Conservation (phyloP, 2,113 vertebrate species). For the Paramisgurnus dabryanus region DNA sequence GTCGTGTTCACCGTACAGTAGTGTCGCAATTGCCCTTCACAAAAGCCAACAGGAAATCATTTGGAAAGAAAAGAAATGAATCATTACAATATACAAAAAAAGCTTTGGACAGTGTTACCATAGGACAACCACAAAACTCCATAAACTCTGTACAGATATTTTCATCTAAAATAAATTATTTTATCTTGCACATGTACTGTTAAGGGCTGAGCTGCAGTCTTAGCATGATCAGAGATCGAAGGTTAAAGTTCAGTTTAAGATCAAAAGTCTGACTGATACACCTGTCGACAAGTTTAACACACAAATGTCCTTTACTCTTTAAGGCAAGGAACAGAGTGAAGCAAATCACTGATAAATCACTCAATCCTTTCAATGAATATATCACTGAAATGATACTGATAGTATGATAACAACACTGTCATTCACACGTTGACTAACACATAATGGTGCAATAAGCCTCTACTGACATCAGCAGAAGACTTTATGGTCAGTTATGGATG, state of each 20-base stretch:
- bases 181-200: constrained; percentile 64
- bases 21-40: constrained; percentile 20
- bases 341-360: constrained; percentile 8
- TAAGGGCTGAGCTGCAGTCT: background rate
- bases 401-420: constrained; percentile 17
- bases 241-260: constrained; percentile 14
- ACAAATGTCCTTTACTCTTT: constrained; percentile 10
- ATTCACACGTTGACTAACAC: constrained; percentile 2
- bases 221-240: background rate
- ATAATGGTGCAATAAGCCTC: background rate
- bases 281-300: background rate
- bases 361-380: background rate
- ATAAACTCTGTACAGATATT: constrained; percentile 38
- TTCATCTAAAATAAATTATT: constrained; percentile 74
- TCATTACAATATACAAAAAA: constrained; percentile 7
- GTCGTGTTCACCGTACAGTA: constrained; percentile 19
- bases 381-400: constrained; percentile 27
- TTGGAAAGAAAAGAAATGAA: constrained; percentile 11
- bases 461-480: background rate
- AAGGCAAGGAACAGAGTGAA: constrained; percentile 14
- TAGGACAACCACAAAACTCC: constrained; percentile 21
- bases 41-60: constrained; percentile 36
- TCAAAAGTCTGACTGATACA: too few relatives aligned
- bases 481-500: background rate
- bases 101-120: background rate